phyloP scores from a whole-genome alignment of 2,888 invertebrate species.

The Acleris literana region DNA sequence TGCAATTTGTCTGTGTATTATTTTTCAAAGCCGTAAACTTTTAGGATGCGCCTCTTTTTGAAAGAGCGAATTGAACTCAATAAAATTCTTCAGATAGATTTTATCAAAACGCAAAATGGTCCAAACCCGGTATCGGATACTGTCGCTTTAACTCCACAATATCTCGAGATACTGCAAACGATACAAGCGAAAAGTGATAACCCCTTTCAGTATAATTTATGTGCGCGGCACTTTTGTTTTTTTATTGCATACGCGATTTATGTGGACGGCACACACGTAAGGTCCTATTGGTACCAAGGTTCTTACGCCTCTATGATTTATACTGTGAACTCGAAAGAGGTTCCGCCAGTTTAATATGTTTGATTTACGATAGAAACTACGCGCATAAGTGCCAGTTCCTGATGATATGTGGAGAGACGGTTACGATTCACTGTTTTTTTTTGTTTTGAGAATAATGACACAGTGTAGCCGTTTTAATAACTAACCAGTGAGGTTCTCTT shows the following conservation, averaged over 20 bases:
- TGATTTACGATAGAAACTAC: constrained; percentile 83
- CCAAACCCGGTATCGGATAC: background rate
- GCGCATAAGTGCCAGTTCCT: constrained; percentile 77
- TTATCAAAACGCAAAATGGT: background rate
- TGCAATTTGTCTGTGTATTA: no score
- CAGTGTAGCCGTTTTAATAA: constrained; percentile 78
- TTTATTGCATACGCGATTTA: constrained; percentile 60
- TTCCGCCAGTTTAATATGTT: constrained; percentile 83
- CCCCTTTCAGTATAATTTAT: constrained; percentile 33
- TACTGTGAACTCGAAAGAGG: constrained; percentile 82
- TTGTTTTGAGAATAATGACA: constrained; percentile 79
- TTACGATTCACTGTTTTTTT: constrained; percentile 74
- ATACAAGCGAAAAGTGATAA: constrained; percentile 14
- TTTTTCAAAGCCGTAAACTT: no score
- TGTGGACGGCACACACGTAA: constrained; percentile 66
- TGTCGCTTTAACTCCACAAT: background rate
- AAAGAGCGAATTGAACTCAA: background rate
- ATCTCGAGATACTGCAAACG: constrained; percentile 13
- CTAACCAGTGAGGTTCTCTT: constrained; percentile 56
- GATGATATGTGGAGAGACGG: constrained; percentile 79
- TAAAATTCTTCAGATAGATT: background rate
- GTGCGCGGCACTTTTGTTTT: constrained; percentile 33
- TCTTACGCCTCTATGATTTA: constrained; percentile 79
- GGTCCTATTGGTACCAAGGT: constrained; percentile 73
- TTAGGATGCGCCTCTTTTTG: no score